phyloP scores from a whole-genome alignment of 1,140 invertebrate species.

The Rhizoglyphus robini region DNA sequence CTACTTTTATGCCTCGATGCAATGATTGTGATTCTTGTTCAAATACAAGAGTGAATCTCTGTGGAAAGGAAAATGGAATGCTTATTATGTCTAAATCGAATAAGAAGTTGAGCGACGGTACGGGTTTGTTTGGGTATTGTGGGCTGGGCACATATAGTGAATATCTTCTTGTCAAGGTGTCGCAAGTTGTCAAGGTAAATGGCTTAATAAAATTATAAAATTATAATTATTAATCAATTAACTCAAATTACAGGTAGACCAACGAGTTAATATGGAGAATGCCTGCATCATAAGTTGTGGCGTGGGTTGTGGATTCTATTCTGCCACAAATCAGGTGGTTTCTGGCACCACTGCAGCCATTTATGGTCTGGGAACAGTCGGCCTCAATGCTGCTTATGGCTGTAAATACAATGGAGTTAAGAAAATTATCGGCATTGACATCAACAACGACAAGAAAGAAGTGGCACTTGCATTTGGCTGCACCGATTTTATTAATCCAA shows the following conservation, averaged over 20 bases:
- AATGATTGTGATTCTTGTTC: constrained; percentile 65
- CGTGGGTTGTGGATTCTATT: not conserved
- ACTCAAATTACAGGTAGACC: not conserved
- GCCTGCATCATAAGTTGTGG: not conserved
- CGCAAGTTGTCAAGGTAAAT: constrained; percentile 47
- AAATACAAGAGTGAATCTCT: not conserved
- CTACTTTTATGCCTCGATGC: constrained; percentile 88
- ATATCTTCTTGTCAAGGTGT: not conserved
- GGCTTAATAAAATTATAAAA: not conserved
- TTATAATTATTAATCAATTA: no score
- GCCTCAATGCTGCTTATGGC: constrained; percentile 77
- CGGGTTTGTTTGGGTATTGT: not conserved
- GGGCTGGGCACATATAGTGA: not conserved
- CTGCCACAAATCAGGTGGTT: not conserved
- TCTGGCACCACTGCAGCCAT: constrained; percentile 42
- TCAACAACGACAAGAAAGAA: no score
- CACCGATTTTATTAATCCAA: constrained; percentile 80
- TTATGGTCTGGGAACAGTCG: constrained; percentile 89
- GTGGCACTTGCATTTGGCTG: constrained; percentile 71
- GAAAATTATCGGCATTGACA: constrained; percentile 82
- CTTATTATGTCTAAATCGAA: not conserved
- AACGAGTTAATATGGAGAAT: not conserved
- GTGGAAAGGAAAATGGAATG: constrained; percentile 54
- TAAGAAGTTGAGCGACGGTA: not conserved
- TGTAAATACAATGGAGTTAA: constrained; percentile 77